Conservation (phyloP, 2,797 vertebrate genomes). For the Pseudomugil tenellus region DNA sequence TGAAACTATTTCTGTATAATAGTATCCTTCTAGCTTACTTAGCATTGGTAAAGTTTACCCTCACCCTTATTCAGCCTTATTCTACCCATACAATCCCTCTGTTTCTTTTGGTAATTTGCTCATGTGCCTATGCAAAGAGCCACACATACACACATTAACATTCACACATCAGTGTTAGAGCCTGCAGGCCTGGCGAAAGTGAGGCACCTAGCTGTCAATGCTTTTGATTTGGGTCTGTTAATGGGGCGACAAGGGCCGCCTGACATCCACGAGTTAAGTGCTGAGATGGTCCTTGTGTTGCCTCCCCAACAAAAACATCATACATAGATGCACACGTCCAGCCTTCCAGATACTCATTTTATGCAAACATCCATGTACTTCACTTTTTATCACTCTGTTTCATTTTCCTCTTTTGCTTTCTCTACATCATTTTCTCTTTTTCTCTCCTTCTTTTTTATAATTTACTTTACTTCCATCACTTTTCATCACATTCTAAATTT, state of each 20-base stretch:
- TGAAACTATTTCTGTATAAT: background rate
- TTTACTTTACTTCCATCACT: background rate
- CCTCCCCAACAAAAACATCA: slow-evolving; percentile 3
- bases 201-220: slow-evolving; percentile 47
- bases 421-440: background rate
- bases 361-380: slow-evolving; percentile 40
- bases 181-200: slow-evolving; percentile 38
- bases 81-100: background rate
- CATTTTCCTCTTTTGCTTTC: background rate
- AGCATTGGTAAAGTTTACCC: too few relatives aligned
- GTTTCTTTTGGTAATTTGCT: background rate
- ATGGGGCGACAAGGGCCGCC: slow-evolving; percentile 31
- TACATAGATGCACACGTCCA: slow-evolving; percentile 15
- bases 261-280: slow-evolving; percentile 20
- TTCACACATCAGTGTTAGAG: slow-evolving; percentile 10
- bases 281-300: slow-evolving; percentile 15
- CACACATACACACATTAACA: slow-evolving; percentile 32
- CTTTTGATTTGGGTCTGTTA: slow-evolving; percentile 48
- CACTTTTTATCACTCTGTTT: slow-evolving; percentile 18
- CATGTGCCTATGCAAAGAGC: background rate
- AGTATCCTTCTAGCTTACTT: too few relatives aligned
- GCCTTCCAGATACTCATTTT: background rate
- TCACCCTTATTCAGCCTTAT: too few relatives aligned
- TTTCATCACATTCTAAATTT: background rate
- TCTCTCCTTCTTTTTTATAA: background rate